Base-by-base conservation (phyloP, 2,113 vertebrate genomes). In the Dasyprocta punctata region DNA sequence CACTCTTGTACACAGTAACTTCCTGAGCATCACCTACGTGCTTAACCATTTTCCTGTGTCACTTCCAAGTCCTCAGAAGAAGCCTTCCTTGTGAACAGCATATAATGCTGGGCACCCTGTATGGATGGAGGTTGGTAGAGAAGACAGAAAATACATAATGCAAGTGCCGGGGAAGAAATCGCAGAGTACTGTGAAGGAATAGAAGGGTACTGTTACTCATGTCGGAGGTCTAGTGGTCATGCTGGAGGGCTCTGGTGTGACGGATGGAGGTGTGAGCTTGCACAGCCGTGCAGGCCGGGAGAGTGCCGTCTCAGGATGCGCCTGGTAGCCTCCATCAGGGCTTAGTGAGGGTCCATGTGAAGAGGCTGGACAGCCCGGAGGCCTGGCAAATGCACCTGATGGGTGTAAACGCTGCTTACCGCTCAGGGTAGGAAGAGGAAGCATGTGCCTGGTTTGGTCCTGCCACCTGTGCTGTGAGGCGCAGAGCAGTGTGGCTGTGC, bases 401-500 rank as follows among this genome's bases (percentile, higher is more conserved):
- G 6, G 71, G 13, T 3, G 1, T 41, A 61, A 19, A 1, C 58
- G 14, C 24, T 9, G 58, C 60, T 47, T 30, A 36, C n/a, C 28
- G 36, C 38, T 30, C 49, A 13, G 41, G 60, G 4, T 9, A 30
- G 17, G 56, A 28, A 49, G 82, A 41, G 38, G 58, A 14, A 60
- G 38, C 11, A 8, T 19, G 41, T 10, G 7, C 10, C 36, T 8
- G 41, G 26, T 5, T 52, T n/a, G 61, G 24, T 14, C 7, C 11
- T 30, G 19, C 58, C 5, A 20, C 4, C 7, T 36, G 12, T 28
- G 14, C 9, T 47, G 9, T 47, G 36, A 47, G 63, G 63, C 41
- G 58, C 17, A 2, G 19, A 30, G 63, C 41, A 3, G 38, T 2
- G 1, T 2, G 8, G 19, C 36, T 12, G 17, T 14, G 1, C 12